Evolutionary conservation across 2,113 vertebrate species (phyloP).

Genomic region (Hucho hucho): DNA sequence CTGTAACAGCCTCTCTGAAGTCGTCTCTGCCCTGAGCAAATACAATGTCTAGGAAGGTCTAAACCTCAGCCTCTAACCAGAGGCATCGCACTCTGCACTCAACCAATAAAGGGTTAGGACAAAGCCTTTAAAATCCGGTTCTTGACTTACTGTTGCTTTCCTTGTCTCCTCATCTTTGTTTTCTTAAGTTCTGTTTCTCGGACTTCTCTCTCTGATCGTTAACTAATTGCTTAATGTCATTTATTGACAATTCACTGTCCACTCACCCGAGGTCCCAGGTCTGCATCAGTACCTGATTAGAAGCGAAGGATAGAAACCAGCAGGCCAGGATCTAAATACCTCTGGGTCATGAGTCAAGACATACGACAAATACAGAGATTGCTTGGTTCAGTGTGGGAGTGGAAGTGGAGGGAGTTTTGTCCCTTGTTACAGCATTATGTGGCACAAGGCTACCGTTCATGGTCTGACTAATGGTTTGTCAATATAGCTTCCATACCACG

Average conservation of each 20-base stretch:
- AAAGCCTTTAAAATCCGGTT: too few relatives aligned
- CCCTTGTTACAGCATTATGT: background rate
- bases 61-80: slow-evolving; percentile 29
- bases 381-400: background rate
- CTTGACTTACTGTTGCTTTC: background rate
- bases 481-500: background rate
- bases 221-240: too few relatives aligned
- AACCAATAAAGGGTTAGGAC: slow-evolving; percentile 11
- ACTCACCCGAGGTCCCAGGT: too few relatives aligned
- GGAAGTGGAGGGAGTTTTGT: background rate
- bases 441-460: background rate
- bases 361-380: background rate
- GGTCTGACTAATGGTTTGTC: background rate
- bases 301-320: too few relatives aligned
- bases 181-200: too few relatives aligned
- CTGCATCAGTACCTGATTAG: too few relatives aligned
- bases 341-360: background rate
- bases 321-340: too few relatives aligned
- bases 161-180: too few relatives aligned
- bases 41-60: slow-evolving; percentile 35
- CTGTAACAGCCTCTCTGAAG: slow-evolving; percentile 35
- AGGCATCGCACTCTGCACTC: slow-evolving; percentile 15
- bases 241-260: too few relatives aligned
- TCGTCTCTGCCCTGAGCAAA: slow-evolving; percentile 59
- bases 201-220: too few relatives aligned